These are phyloP conservation scores for Pelochelys cantorii DNA, from an alignment of 2,797 vertebrate species.

Conservation along the genomic window DNA sequence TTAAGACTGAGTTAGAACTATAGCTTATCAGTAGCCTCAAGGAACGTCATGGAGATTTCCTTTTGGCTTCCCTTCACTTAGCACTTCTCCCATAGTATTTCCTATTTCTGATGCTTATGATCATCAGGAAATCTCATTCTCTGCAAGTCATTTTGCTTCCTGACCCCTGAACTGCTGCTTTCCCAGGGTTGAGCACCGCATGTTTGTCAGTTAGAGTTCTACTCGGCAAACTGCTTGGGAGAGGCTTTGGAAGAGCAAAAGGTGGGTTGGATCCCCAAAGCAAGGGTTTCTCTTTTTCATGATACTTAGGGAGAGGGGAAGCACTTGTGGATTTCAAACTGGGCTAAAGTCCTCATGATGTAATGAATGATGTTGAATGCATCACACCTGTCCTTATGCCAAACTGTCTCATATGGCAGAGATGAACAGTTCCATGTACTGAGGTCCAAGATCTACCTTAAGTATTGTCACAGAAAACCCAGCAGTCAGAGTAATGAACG, in stretches of 20 bases:
- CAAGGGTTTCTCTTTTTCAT: background rate
- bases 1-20: background rate
- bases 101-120: background rate
- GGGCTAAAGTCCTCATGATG: background rate
- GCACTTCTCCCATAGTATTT: background rate
- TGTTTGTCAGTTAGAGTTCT: background rate
- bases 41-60: accelerated
- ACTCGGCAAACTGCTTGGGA: background rate
- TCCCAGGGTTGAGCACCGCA: background rate
- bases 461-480: background rate
- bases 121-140: background rate
- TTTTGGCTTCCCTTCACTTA: background rate
- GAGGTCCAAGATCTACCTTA: background rate
- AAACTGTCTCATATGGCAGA: accelerated
- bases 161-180: background rate
- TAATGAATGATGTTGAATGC: background rate
- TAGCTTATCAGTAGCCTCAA: background rate
- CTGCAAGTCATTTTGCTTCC: background rate
- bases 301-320: background rate
- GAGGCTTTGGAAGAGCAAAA: constrained; percentile 25
- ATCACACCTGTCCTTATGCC: background rate
- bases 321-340: background rate
- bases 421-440: accelerated
- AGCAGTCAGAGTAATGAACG: accelerated
- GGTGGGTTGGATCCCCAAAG: background rate